A percentile compares a stretch with the other conserved stretches of the same genome.
These are phyloP conservation scores for Scaptomyza reducta DNA, from an alignment of 2,888 invertebrate genomes.

Conservation along the genomic window DNA sequence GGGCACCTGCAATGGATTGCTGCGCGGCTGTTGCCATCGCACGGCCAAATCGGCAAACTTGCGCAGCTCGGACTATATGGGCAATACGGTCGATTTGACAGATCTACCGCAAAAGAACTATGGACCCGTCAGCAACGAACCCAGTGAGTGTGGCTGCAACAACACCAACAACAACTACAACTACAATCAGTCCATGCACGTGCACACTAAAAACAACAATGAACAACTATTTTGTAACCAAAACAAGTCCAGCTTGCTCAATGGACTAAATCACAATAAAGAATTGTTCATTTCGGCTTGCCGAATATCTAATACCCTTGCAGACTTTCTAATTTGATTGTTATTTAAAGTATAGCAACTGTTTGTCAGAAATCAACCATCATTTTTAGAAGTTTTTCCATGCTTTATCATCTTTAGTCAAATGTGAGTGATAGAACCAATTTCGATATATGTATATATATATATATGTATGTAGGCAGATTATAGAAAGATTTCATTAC, in stretches of 20 bases:
- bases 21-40: slow-evolving; percentile 95
- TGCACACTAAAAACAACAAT: slow-evolving; percentile 64
- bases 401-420: no score
- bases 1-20: slow-evolving; percentile 91
- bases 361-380: no score
- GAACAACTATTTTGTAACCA: slow-evolving; percentile 17
- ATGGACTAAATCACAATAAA: slow-evolving; percentile 12
- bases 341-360: neutral
- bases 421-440: neutral
- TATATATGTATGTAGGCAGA: neutral
- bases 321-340: slow-evolving; percentile 7
- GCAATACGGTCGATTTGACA: slow-evolving; percentile 87
- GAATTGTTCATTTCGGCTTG: neutral
- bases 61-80: slow-evolving; percentile 87
- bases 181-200: slow-evolving; percentile 60
- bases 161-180: slow-evolving; percentile 28
- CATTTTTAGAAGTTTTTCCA: neutral
- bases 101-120: slow-evolving; percentile 86
- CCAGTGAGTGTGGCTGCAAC: slow-evolving; percentile 87
- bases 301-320: slow-evolving; percentile 18
- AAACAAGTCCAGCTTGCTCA: slow-evolving; percentile 33
- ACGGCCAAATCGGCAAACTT: slow-evolving; percentile 88
- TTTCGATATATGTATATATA: neutral
- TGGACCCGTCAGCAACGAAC: slow-evolving; percentile 91
- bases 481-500: neutral